phyloP scores from a whole-genome alignment of 2,113 vertebrate species.

The Hippocampus comes region DNA sequence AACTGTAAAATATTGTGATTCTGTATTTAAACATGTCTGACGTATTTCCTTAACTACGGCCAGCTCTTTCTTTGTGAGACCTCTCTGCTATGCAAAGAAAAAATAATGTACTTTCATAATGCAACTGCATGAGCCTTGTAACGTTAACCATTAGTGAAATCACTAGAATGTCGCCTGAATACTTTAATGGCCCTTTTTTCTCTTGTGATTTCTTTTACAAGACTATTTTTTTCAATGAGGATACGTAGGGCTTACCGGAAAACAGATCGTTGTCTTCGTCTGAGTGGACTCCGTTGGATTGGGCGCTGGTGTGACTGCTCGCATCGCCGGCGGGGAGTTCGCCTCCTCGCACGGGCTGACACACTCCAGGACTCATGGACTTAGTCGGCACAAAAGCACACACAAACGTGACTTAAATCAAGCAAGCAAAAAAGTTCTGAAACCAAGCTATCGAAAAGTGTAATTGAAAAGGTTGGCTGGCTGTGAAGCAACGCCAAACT shows the following conservation, averaged over 20 bases:
- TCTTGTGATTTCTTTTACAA: background rate
- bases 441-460: background rate
- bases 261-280: conserved; percentile 89
- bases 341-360: conserved; percentile 56
- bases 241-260: conserved; percentile 71
- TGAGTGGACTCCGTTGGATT: conserved; percentile 82
- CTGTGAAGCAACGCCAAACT: background rate
- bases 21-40: too few relatives aligned
- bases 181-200: background rate
- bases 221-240: background rate
- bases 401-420: background rate
- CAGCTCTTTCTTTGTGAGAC: background rate
- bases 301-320: conserved; percentile 49
- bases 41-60: background rate
- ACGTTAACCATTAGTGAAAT: background rate
- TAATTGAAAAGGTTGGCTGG: background rate
- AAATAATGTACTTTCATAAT: background rate
- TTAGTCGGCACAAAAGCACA: conserved; percentile 32
- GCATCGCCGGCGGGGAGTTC: conserved; percentile 1
- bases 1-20: too few relatives aligned
- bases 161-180: too few relatives aligned
- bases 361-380: conserved; percentile 49
- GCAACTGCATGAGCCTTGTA: background rate
- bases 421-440: background rate
- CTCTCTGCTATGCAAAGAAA: background rate